Evolutionary conservation across 2,888 invertebrate genomes (phyloP).

Genomic region (Lasioglossum villosulum): DNA sequence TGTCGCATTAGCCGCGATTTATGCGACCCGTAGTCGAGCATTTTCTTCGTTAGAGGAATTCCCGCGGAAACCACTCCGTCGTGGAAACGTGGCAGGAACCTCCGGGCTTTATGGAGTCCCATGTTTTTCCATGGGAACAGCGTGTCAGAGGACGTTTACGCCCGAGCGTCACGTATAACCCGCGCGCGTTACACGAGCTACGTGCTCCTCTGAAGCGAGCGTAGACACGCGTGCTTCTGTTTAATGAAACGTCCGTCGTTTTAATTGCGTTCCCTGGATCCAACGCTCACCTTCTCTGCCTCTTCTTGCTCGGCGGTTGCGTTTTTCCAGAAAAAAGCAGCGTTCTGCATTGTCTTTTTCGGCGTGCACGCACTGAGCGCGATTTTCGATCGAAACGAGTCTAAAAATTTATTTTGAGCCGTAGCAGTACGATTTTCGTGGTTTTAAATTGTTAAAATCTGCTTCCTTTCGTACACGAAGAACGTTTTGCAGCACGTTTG

Average conservation of each 20-base stretch:
- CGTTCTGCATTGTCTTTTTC: no score
- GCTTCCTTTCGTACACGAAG: no score
- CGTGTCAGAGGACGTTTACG: constrained; percentile 22
- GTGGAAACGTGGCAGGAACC: background rate
- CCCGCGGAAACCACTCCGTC: background rate
- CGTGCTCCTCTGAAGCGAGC: background rate
- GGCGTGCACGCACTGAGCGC: no score
- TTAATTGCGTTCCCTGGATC: constrained; percentile 12
- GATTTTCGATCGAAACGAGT: no score
- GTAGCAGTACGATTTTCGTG: no score
- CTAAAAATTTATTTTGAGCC: no score
- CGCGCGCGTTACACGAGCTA: constrained; percentile 8
- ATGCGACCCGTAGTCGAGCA: background rate
- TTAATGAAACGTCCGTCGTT: background rate
- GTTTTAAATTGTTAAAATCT: no score
- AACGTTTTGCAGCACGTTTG: no score
- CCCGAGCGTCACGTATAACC: constrained; percentile 27
- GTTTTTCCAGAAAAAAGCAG: no score
- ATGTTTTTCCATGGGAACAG: constrained; percentile 39
- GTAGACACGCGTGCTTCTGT: background rate
- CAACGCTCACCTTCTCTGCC: background rate
- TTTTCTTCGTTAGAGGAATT: constrained; percentile 31
- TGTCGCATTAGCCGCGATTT: constrained; percentile 27
- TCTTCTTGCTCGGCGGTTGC: background rate
- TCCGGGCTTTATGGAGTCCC: constrained; percentile 35